Evolutionary conservation across 2,797 vertebrate species (phyloP).

Genomic region (Australoheros facetus): DNA sequence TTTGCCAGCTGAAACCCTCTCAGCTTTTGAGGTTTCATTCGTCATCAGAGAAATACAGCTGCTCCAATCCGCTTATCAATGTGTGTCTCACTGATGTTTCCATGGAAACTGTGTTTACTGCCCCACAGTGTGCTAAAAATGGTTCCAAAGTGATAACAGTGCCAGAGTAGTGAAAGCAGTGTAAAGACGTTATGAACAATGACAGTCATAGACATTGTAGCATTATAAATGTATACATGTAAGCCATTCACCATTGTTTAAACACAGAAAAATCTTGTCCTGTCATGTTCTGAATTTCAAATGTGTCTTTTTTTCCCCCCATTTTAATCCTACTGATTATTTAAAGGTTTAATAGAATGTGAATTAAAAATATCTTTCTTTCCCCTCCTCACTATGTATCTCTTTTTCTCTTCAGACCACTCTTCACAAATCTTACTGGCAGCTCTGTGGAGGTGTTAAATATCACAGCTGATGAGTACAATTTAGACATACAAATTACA

Average conservation of each 20-base stretch:
- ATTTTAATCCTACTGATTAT: background rate
- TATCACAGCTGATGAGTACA: constrained; percentile 46
- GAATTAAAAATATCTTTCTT: constrained; percentile 18
- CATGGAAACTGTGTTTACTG: constrained; percentile 91
- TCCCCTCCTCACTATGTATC: background rate
- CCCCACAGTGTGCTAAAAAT: constrained; percentile 84
- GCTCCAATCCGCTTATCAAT: constrained; percentile 85
- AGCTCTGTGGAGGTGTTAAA: constrained; percentile 40
- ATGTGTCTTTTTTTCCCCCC: background rate
- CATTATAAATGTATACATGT: constrained; percentile 16
- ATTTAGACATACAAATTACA: constrained; percentile 64
- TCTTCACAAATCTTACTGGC: constrained; percentile 31
- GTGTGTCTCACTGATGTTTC: constrained; percentile 85
- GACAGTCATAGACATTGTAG: constrained; percentile 74
- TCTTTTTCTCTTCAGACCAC: background rate
- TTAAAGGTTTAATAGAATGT: constrained; percentile 14
- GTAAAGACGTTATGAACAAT: constrained; percentile 67
- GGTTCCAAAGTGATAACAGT: constrained; percentile 87
- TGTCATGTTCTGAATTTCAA: background rate
- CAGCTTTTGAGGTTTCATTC: constrained; percentile 81
- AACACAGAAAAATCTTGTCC: background rate
- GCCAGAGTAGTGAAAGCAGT: constrained; percentile 77
- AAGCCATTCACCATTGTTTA: background rate
- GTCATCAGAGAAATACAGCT: constrained; percentile 82
- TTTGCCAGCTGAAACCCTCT: constrained; percentile 69